Percentiles rank a stretch among this genome's conserved stretches.
These are phyloP conservation scores for Eunapius fragilis DNA, from an alignment of 37 sponge, comb jelly and placozoan genomes.

Conservation along the genomic window DNA sequence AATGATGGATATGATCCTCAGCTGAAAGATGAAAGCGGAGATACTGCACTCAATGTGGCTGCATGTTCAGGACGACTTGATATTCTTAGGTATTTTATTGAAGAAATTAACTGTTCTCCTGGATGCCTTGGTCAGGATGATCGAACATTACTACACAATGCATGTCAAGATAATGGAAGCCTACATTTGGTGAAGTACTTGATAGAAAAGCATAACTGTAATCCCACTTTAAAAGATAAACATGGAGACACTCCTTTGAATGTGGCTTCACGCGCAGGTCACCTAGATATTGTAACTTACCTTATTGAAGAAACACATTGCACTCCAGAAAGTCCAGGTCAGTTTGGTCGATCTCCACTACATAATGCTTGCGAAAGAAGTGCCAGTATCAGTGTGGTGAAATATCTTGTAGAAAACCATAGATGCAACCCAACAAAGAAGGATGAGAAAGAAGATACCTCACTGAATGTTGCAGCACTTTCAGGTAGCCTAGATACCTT, in stretches of 20 bases:
- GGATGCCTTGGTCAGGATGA: not conserved
- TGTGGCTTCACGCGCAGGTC: conserved; percentile 46
- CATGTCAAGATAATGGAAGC: not conserved
- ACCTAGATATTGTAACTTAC: conserved; percentile 34
- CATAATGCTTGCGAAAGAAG: conserved; percentile 52
- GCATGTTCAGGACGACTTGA: not conserved
- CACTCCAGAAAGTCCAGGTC: conserved; percentile 1
- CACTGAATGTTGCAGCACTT: too few species aligned
- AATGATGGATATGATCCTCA: not conserved
- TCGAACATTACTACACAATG: not conserved
- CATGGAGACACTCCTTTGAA: conserved; percentile 20
- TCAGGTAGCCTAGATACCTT: too few species aligned
- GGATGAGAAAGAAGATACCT: too few species aligned
- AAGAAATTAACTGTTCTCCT: not conserved
- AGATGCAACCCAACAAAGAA: too few species aligned
- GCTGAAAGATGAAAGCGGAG: not conserved
- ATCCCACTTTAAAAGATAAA: not conserved
- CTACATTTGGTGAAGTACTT: not conserved
- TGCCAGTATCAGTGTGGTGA: conserved; percentile 40
- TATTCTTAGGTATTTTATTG: not conserved
- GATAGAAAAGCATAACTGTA: not conserved
- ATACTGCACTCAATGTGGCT: not conserved
- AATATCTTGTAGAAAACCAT: too few species aligned
- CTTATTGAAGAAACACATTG: conserved; percentile 12
- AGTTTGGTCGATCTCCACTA: conserved; percentile 54